phyloP scores from a whole-genome alignment of 2,888 invertebrate species.

The Taphrorychus bicolor region DNA sequence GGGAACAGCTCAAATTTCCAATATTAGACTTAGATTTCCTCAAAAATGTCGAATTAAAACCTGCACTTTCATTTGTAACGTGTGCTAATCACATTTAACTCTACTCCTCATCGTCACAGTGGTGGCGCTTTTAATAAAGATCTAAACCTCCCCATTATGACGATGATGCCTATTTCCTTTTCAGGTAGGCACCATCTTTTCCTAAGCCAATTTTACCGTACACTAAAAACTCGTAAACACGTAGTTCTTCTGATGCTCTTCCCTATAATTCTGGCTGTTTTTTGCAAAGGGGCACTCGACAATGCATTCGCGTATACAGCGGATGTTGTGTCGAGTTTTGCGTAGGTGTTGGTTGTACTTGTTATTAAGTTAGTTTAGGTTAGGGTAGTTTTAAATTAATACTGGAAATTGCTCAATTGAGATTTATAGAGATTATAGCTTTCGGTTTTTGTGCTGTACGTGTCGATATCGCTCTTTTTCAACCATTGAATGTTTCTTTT shows the following conservation, averaged over 20 bases:
- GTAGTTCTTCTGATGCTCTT: constrained; percentile 16
- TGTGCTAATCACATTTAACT: neutral
- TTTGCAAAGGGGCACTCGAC: constrained; percentile 20
- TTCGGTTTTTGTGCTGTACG: too few species aligned
- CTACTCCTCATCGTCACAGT: neutral
- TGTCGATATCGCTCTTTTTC: too few species aligned
- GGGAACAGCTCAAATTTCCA: too few species aligned
- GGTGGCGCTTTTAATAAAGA: neutral
- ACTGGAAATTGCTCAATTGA: neutral
- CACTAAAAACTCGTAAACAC: constrained; percentile 11
- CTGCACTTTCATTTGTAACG: too few species aligned
- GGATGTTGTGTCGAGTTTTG: neutral
- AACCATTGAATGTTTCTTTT: too few species aligned
- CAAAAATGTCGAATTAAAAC: too few species aligned
- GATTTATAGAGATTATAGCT: too few species aligned
- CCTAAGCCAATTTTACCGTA: constrained; percentile 11
- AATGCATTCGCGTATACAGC: neutral
- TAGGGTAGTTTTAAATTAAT: too few species aligned
- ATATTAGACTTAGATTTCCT: too few species aligned
- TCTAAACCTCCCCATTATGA: neutral
- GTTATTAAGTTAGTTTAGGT: too few species aligned
- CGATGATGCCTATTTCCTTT: constrained; percentile 11
- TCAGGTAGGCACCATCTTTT: constrained; percentile 30
- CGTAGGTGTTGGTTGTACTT: neutral
- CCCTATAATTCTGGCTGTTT: constrained; percentile 13